Conservation (phyloP, 1,140 invertebrate species). For the Aphelenchoides besseyi region DNA sequence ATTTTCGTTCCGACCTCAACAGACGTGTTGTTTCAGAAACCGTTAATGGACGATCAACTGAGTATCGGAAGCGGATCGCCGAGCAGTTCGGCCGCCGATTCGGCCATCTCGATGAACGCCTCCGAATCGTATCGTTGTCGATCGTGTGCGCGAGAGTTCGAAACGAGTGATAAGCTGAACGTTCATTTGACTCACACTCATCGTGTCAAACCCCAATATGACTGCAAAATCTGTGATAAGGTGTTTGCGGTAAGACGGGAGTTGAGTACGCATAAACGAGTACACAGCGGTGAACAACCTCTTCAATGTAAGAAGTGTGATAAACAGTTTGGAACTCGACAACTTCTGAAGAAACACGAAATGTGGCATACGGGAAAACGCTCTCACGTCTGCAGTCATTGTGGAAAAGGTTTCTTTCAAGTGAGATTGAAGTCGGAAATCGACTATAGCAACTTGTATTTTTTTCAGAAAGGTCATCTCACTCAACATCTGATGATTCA, state of each 20-base stretch:
- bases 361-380: conserved; percentile 79
- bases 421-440: conserved; percentile 19
- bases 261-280: conserved; percentile 74
- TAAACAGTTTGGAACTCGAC: conserved; percentile 93
- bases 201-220: conserved; percentile 56
- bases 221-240: conserved; percentile 45
- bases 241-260: conserved; percentile 59
- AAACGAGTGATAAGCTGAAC: conserved; percentile 42
- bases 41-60: neutral
- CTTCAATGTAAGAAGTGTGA: conserved; percentile 94
- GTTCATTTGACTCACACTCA: conserved; percentile 59
- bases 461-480: conserved; percentile 61
- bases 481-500: conserved; percentile 63
- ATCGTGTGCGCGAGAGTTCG: conserved; percentile 29
- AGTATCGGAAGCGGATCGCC: neutral
- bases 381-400: conserved; percentile 53
- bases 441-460: conserved; percentile 13
- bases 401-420: conserved; percentile 60
- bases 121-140: conserved; percentile 20
- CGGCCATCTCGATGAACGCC: conserved; percentile 2
- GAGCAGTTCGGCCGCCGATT: conserved; percentile 16
- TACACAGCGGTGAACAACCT: conserved; percentile 86
- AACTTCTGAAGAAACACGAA: conserved; percentile 93
- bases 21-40: neutral
- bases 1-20: neutral